phyloP scores from a whole-genome alignment of 2,113 vertebrate species.

The Theristicus caerulescens region DNA sequence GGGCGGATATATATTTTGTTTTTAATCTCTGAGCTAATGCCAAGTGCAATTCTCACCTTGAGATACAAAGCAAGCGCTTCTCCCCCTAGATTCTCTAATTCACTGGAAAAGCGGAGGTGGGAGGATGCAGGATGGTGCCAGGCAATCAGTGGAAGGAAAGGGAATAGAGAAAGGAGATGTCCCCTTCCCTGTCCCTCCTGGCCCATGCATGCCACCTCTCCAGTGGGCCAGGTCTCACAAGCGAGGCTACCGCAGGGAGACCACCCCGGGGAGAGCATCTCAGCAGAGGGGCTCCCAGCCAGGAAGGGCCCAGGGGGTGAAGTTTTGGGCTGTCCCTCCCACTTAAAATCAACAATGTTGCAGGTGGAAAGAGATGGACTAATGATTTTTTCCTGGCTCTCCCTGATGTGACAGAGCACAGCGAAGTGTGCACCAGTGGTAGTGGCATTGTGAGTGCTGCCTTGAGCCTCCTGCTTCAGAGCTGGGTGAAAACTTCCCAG shows the following conservation, averaged over 20 bases:
- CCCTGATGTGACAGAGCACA: neutral
- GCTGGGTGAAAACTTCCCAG: neutral
- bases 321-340: neutral
- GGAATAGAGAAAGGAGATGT: neutral
- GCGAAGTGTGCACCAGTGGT: fast-evolving
- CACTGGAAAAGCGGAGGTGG: neutral
- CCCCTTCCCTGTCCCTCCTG: neutral
- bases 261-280: neutral
- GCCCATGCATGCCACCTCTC: neutral
- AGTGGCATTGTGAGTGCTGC: neutral
- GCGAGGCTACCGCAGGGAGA: fast-evolving
- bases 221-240: neutral
- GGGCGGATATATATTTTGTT: neutral
- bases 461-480: neutral
- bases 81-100: neutral
- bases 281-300: neutral
- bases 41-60: neutral
- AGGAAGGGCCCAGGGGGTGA: neutral
- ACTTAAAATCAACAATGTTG: neutral
- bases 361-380: neutral
- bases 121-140: neutral
- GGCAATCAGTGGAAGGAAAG: neutral
- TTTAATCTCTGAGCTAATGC: neutral
- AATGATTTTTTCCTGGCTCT: neutral
- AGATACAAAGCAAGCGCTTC: neutral